A percentile compares a stretch with the other conserved stretches of the same genome.
These are phyloP conservation scores for Sphaerophoria rueppellii DNA, from an alignment of 2,888 invertebrate genomes.

Conservation along the genomic window DNA sequence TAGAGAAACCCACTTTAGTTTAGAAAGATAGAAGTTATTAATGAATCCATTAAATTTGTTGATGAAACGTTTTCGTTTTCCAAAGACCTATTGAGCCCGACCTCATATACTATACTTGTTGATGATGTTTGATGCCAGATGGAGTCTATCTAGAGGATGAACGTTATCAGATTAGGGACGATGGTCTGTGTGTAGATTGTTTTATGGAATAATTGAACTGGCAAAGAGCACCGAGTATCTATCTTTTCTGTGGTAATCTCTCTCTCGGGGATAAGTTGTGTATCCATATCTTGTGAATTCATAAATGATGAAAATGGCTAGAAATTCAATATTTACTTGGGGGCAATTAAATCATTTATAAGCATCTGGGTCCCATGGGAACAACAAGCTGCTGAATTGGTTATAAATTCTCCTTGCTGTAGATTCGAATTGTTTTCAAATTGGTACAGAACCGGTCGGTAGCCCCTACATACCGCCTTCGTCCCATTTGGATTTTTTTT, in stretches of 20 bases:
- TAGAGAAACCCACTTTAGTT: slow-evolving; percentile 37
- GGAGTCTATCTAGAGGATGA: neutral
- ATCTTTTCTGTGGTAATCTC: neutral
- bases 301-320: slow-evolving; percentile 25
- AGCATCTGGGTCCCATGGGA: slow-evolving; percentile 11
- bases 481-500: neutral
- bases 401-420: neutral
- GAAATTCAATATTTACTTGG: slow-evolving; percentile 34
- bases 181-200: slow-evolving; percentile 14
- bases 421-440: neutral
- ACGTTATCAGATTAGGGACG: slow-evolving; percentile 22
- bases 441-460: neutral
- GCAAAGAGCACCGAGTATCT: slow-evolving; percentile 15
- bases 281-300: neutral
- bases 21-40: slow-evolving; percentile 33
- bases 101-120: slow-evolving; percentile 20
- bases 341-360: slow-evolving; percentile 45
- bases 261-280: neutral
- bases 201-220: slow-evolving; percentile 38
- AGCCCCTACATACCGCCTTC: neutral
- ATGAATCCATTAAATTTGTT: slow-evolving; percentile 44
- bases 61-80: slow-evolving; percentile 44
- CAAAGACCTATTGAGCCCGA: slow-evolving; percentile 7
- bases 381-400: neutral
- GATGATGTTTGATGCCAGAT: slow-evolving; percentile 2